Conservation (phyloP, 2,797 vertebrate genomes). For the Rhabdomys pumilio region DNA sequence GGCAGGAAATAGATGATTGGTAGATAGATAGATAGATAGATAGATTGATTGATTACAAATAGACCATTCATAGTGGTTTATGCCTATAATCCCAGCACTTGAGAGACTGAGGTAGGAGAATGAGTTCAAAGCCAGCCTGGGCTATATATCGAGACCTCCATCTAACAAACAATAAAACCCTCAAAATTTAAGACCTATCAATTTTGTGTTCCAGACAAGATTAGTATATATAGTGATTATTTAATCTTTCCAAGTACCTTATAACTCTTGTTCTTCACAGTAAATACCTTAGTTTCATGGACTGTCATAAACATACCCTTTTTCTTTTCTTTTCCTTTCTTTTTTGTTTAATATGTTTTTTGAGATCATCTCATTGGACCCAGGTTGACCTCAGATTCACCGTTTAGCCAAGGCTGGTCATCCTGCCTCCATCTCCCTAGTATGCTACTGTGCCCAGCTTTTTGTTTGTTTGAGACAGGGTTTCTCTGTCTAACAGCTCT, state of each 20-base stretch:
- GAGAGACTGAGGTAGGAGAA: neutral
- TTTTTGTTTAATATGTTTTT: neutral
- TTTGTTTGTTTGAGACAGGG: neutral
- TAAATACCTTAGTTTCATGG: neutral
- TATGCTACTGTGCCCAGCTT: neutral
- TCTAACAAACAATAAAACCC: neutral
- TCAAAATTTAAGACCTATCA: neutral
- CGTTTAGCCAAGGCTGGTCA: neutral
- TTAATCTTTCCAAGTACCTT: neutral
- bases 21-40: neutral
- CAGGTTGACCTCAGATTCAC: neutral
- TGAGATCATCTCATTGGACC: neutral
- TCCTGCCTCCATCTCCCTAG: neutral
- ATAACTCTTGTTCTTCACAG: neutral
- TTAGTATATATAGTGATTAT: neutral
- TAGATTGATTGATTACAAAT: neutral
- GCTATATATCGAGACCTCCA: neutral
- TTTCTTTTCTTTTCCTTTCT: neutral
- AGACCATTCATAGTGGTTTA: neutral
- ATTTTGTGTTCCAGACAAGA: neutral
- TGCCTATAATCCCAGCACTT: neutral
- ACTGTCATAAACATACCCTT: neutral
- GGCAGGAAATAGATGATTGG: neutral
- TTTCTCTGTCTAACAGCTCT: neutral
- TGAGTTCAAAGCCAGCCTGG: neutral